Percentiles rank a stretch among this genome's conserved stretches.
Conservation (phyloP, 2,888 invertebrate species). For the Idaea straminata region DNA sequence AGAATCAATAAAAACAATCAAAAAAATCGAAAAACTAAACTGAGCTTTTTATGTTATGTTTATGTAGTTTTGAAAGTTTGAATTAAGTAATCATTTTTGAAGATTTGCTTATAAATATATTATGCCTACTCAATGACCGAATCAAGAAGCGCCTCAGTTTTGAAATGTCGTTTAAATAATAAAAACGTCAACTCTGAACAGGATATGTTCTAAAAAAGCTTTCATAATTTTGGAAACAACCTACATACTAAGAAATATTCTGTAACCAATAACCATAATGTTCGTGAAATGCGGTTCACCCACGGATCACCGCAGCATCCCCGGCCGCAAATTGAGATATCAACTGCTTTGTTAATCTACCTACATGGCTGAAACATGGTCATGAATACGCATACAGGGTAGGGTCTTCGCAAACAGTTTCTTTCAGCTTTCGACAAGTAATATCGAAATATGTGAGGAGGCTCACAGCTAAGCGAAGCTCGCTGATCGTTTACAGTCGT, state of each 20-base stretch:
- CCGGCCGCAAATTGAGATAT: slow-evolving; percentile 47
- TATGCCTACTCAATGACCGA: no score
- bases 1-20: no score
- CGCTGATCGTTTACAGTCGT: no score
- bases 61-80: no score
- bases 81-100: no score
- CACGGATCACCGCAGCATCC: slow-evolving; percentile 28
- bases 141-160: neutral
- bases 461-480: no score
- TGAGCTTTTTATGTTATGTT: no score
- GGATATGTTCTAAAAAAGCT: neutral
- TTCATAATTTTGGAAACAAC: neutral
- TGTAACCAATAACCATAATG: slow-evolving; percentile 13
- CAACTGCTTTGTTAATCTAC: slow-evolving; percentile 14
- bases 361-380: neutral
- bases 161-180: neutral
- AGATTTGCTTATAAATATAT: no score
- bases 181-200: neutral
- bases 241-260: neutral
- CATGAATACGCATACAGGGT: neutral
- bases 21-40: no score
- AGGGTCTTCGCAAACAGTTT: neutral
- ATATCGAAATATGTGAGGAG: no score
- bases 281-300: slow-evolving; percentile 21
- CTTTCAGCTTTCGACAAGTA: neutral